Evolutionary conservation across 92 coral and sea anemone genomes (phyloP).

Genomic region (Meandrina meandrites): DNA sequence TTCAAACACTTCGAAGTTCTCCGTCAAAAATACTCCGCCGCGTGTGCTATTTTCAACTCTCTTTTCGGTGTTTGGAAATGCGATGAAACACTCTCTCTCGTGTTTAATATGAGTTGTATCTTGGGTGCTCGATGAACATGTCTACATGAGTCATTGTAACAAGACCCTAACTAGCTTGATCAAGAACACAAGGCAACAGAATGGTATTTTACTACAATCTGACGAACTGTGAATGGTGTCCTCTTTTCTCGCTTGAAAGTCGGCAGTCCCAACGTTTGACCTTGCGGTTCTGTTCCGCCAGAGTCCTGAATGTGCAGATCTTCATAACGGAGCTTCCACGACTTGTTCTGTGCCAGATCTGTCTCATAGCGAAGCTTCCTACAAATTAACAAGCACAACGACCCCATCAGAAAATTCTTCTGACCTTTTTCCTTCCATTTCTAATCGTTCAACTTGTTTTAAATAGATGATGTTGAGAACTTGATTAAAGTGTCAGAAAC

Average conservation of each 20-base stretch:
- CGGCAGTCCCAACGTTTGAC: constrained; percentile 2
- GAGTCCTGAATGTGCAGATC: constrained; percentile 52
- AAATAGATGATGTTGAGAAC: no score
- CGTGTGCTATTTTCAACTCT: no score
- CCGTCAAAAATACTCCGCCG: no score
- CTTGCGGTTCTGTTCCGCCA: constrained; percentile 14
- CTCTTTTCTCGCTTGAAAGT: constrained; percentile 22
- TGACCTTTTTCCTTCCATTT: background rate
- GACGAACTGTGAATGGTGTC: background rate
- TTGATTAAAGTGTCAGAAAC: no score
- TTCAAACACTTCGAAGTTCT: no score
- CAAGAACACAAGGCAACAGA: background rate
- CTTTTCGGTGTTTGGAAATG: no score
- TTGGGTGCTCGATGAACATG: no score
- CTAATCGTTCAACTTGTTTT: no score
- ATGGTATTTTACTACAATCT: background rate
- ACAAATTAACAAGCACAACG: background rate
- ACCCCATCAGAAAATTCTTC: background rate
- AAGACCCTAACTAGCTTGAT: no score
- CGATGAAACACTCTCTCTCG: no score
- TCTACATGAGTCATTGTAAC: no score
- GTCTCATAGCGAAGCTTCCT: constrained; percentile 80
- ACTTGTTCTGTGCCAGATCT: constrained; percentile 76
- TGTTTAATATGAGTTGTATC: no score
- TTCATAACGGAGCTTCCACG: constrained; percentile 80